Conservation (phyloP, 2,113 vertebrate species). For the Nansenia antarctica region DNA sequence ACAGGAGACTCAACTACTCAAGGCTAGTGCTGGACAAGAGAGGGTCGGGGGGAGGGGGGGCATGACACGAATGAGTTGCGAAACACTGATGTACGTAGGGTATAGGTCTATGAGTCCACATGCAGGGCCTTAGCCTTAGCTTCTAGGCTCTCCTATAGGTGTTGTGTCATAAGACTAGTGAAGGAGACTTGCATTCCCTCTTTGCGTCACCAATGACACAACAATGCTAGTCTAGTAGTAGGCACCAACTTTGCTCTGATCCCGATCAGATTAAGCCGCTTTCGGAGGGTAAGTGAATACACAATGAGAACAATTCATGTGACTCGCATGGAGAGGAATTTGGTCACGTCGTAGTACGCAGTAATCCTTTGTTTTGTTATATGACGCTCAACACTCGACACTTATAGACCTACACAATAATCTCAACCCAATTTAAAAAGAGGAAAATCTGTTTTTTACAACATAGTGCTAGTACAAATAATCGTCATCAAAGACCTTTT, state of each 20-base stretch:
- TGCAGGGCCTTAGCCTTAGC: not conserved
- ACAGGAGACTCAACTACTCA: too few relatives aligned
- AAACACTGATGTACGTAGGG: not conserved
- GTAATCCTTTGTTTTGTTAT: too few relatives aligned
- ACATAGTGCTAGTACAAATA: too few relatives aligned
- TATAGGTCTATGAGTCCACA: not conserved
- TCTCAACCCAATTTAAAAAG: too few relatives aligned
- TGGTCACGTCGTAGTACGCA: too few relatives aligned
- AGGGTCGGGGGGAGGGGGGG: too few relatives aligned
- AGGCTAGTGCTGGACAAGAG: too few relatives aligned
- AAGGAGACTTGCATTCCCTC: not conserved
- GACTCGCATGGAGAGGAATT: slow-evolving; percentile 51
- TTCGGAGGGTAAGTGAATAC: slow-evolving; percentile 52
- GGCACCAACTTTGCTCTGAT: slow-evolving; percentile 44
- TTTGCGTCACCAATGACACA: slow-evolving; percentile 35
- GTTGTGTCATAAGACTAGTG: not conserved
- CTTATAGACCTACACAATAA: too few relatives aligned
- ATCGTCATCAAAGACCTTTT: too few relatives aligned
- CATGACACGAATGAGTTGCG: too few relatives aligned
- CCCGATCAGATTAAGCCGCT: slow-evolving; percentile 63
- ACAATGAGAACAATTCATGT: slow-evolving; percentile 50
- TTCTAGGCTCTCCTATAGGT: not conserved
- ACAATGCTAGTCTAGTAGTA: slow-evolving; percentile 33
- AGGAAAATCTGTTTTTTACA: too few relatives aligned
- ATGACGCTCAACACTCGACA: too few relatives aligned